A percentile compares a stretch with the other conserved stretches of the same genome.
Evolutionary conservation across 2,797 vertebrate species (phyloP).

Genomic region (Karalla daura): DNA sequence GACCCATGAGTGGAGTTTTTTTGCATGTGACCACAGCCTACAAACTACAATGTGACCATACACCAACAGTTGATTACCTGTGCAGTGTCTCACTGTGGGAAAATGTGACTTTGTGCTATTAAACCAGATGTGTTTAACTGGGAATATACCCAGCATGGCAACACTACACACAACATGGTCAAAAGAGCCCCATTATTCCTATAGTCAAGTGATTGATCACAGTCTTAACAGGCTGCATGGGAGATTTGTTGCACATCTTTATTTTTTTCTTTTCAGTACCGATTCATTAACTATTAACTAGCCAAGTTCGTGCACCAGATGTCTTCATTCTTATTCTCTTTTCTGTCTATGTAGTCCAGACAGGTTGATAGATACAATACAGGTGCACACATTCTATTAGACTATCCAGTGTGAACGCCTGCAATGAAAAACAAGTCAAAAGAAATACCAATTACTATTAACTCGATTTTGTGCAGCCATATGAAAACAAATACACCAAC

Average conservation of each 20-base stretch:
- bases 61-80: neutral
- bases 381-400: neutral
- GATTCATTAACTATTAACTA: no score
- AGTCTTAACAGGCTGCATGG: neutral
- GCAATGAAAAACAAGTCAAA: neutral
- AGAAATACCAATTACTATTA: neutral
- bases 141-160: neutral
- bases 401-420: no score
- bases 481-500: neutral
- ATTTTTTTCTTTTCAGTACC: neutral
- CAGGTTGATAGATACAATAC: neutral
- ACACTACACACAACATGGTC: neutral
- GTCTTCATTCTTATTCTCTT: neutral
- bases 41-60: constrained; percentile 16
- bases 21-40: constrained; percentile 4
- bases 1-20: neutral
- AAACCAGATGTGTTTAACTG: neutral
- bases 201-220: neutral
- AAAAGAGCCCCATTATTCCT: neutral
- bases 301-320: neutral
- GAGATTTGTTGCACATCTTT: neutral
- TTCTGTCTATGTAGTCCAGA: neutral
- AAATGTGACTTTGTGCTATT: neutral
- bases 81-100: neutral
- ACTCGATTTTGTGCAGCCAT: neutral